A percentile compares a stretch with the other conserved stretches of the same genome.
phyloP scores from a whole-genome alignment of 2,113 vertebrate species.

The Callospermophilus lateralis region DNA sequence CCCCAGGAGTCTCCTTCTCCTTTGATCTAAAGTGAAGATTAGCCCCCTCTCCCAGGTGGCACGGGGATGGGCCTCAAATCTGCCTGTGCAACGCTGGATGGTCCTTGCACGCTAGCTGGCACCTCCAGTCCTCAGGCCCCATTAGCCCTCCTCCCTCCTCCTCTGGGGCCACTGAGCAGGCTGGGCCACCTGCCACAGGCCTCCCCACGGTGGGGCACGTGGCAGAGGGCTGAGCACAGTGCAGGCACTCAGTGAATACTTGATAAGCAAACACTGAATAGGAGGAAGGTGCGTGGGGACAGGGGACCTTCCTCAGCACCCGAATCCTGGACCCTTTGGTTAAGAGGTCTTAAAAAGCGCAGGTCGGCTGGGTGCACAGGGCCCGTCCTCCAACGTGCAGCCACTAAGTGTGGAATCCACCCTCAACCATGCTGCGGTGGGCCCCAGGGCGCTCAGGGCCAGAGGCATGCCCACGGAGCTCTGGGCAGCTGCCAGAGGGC shows the following conservation, averaged over 20 bases:
- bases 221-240: background rate
- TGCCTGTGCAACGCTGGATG: rapidly evolving
- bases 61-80: background rate
- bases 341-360: background rate
- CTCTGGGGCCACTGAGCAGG: too few relatives aligned
- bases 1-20: background rate
- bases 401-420: background rate
- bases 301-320: background rate
- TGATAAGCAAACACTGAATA: background rate
- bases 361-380: background rate
- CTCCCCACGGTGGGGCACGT: background rate
- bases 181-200: background rate
- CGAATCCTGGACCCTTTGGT: background rate
- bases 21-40: background rate
- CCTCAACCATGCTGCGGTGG: background rate
- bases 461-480: background rate
- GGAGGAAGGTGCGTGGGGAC: background rate
- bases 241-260: rapidly evolving
- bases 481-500: background rate
- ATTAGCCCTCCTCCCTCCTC: background rate
- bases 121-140: background rate
- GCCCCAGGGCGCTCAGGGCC: background rate
- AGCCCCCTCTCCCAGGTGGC: background rate
- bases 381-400: background rate
- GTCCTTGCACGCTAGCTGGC: rapidly evolving